Evolutionary conservation across 1,140 invertebrate species (phyloP).

Genomic region (Olivierus martensii): DNA sequence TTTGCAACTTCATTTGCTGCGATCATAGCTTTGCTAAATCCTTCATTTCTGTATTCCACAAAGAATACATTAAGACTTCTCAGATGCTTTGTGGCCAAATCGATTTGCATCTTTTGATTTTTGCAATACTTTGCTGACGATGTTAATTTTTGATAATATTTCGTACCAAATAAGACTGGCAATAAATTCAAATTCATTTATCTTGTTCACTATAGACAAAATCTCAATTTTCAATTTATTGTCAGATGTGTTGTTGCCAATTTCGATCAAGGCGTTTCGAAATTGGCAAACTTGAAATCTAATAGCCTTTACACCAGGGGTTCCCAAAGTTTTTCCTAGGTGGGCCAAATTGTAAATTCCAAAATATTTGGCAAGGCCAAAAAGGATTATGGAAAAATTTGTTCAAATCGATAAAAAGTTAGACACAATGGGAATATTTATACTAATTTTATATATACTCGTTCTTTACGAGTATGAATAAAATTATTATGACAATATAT

Average conservation of each 20-base stretch:
- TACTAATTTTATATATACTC: too few species aligned
- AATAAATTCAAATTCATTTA: neutral
- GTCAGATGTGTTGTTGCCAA: neutral
- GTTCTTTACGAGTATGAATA: too few species aligned
- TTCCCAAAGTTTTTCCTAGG: too few species aligned
- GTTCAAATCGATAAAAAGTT: too few species aligned
- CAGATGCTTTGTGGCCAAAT: too few species aligned
- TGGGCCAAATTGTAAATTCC: too few species aligned
- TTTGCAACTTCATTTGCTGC: neutral
- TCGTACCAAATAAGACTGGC: neutral
- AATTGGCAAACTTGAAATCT: neutral
- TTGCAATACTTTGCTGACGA: neutral
- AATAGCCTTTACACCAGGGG: neutral
- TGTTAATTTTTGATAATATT: neutral
- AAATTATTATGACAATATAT: too few species aligned
- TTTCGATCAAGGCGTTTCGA: neutral
- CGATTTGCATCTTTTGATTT: neutral
- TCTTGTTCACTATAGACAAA: neutral
- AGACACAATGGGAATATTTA: too few species aligned
- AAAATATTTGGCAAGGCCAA: too few species aligned
- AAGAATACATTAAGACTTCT: too few species aligned
- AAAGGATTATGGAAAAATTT: too few species aligned
- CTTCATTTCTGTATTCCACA: neutral
- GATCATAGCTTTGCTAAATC: neutral
- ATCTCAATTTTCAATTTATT: neutral